These are phyloP conservation scores for Pangasius macronema DNA, from an alignment of 2,797 vertebrate species.

Conservation along the genomic window DNA sequence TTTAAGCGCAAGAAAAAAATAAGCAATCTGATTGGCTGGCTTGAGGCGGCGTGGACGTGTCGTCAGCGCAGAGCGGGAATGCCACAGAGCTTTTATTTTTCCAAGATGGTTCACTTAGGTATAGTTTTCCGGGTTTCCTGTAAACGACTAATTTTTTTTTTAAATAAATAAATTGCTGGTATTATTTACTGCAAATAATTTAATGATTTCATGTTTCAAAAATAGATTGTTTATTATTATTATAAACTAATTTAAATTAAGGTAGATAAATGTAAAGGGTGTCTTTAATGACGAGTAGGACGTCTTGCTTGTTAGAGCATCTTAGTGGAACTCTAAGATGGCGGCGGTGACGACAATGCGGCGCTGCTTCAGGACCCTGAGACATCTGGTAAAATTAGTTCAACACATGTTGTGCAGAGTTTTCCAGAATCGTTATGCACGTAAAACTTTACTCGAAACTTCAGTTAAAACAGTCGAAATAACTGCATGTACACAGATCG, in stretches of 20 bases:
- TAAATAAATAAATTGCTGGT: neutral
- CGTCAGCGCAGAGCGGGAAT: neutral
- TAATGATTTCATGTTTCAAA: neutral
- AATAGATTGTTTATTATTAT: neutral
- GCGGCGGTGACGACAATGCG: conserved; percentile 76
- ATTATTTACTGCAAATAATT: no score
- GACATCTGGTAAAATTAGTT: conserved; percentile 78
- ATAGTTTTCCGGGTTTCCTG: neutral
- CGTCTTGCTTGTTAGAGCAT: neutral
- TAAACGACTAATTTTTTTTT: neutral
- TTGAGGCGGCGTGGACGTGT: neutral
- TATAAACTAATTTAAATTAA: neutral
- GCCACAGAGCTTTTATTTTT: neutral
- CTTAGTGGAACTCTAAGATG: conserved; percentile 73
- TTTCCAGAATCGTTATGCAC: neutral
- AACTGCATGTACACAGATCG: neutral
- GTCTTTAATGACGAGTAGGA: neutral
- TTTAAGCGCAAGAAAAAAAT: neutral
- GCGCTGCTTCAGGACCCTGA: conserved; percentile 65
- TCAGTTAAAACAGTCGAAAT: neutral
- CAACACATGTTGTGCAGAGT: no score
- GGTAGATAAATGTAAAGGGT: neutral
- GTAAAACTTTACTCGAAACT: neutral
- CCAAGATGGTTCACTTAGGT: neutral
- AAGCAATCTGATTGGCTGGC: neutral